Percentiles rank a stretch among this genome's conserved stretches.
These are phyloP conservation scores for Nixonia krombeini DNA, from an alignment of 1,140 invertebrate species.

Conservation along the genomic window DNA sequence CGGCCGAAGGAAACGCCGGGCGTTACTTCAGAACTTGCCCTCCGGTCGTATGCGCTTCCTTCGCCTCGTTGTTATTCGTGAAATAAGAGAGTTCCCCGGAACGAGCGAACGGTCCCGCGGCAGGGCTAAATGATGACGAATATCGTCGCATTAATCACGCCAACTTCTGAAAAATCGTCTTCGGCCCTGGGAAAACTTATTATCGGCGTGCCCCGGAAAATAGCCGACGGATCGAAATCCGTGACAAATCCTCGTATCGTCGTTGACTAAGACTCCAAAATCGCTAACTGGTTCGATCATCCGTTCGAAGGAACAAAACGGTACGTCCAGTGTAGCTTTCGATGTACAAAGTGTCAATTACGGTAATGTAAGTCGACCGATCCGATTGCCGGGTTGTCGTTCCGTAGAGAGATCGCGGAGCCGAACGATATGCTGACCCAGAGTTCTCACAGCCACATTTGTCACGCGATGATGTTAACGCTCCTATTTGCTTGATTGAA, in stretches of 20 bases:
- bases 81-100: constrained; percentile 20
- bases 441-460: constrained; percentile 20
- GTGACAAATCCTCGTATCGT: too few species aligned
- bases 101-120: constrained; percentile 2
- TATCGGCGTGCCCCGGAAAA: too few species aligned
- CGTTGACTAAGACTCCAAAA: too few species aligned
- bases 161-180: constrained; percentile 9
- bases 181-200: constrained; percentile 1
- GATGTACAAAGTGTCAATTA: constrained; percentile 25
- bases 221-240: too few species aligned
- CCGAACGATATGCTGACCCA: constrained; percentile 28
- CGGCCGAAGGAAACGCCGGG: constrained; percentile 20
- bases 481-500: constrained; percentile 18
- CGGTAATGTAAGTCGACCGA: constrained; percentile 17
- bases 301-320: too few species aligned
- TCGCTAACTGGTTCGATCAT: background rate
- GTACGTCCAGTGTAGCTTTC: constrained; percentile 2
- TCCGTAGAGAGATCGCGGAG: constrained; percentile 15
- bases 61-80: constrained; percentile 19
- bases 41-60: constrained; percentile 15
- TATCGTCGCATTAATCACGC: constrained; percentile 8
- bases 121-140: constrained; percentile 20
- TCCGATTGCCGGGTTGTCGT: constrained; percentile 23
- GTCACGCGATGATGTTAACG: constrained; percentile 24
- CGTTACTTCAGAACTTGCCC: constrained; percentile 24